Conservation (phyloP, 2,113 vertebrate species). For the Hippocampus barbouri region DNA sequence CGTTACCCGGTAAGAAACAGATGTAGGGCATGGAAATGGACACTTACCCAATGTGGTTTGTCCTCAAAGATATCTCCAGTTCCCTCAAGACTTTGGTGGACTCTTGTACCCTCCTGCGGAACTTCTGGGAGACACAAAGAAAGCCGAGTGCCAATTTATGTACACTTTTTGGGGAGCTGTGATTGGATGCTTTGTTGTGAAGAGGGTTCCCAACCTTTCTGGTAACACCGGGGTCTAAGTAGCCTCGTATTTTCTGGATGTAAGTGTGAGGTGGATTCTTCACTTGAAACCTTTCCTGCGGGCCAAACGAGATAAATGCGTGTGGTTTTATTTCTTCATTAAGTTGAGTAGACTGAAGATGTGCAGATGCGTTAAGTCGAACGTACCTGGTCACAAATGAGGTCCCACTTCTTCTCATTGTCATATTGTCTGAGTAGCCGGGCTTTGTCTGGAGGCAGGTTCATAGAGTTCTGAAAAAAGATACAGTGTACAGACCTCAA, state of each 20-base stretch:
- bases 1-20: constrained; percentile 7
- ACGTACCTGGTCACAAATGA: constrained; percentile 93
- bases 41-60: constrained; percentile 94
- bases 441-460: constrained; percentile 93
- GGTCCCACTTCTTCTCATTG: constrained; percentile 97
- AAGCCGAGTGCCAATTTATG: constrained; percentile 6
- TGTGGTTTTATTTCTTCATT: neutral
- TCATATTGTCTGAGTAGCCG: constrained; percentile 92
- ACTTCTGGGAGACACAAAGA: constrained; percentile 79
- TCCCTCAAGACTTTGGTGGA: constrained; percentile 93
- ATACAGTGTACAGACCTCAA: neutral
- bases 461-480: constrained; percentile 89
- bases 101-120: constrained; percentile 89
- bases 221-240: constrained; percentile 88
- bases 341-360: neutral
- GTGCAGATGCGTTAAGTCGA: neutral
- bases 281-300: constrained; percentile 93
- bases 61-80: constrained; percentile 93
- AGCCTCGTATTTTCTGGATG: constrained; percentile 91
- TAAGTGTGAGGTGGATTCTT: constrained; percentile 96
- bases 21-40: constrained; percentile 14
- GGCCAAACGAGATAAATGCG: neutral
- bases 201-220: constrained; percentile 77
- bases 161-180: neutral
- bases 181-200: neutral